Evolutionary conservation across 2,797 vertebrate species (phyloP), one percentile per base, ranked within the genome.

Genomic region (Oryzias sinensis): DNA sequence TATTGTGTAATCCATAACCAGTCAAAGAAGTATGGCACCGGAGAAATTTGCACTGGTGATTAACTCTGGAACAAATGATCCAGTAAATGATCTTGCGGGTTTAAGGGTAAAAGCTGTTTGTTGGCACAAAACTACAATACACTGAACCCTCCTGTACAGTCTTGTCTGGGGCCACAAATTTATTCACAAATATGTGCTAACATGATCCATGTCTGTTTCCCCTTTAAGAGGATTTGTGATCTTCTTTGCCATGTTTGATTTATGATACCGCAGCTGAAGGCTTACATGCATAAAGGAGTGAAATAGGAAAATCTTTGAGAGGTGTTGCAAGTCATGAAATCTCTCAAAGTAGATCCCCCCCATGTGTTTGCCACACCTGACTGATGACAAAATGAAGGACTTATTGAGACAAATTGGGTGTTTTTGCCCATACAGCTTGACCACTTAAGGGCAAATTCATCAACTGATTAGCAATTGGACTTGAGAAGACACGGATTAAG

Each of bases 391-490:
- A 49, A 47, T 48, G 27, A 42, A 44, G n/a, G 37, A 62, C 56
- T 62, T 54, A 22, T 25, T 22, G 6, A 45, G 24, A 8, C 29
- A 1, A 46, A 17, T 52, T 13, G 45, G 43, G 45, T 53, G 13
- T 20, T 49, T 56, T 49, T 42, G 56, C 53, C 46, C 52, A 49
- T 54, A 63, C 61, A 60, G 59, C 52, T 67, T 64, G 69, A 71
- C 46, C 27, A 44, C 71, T 81, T 62, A 82, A 88, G 62, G 56
- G 77, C 62, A 80, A 79, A 89, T 67, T 76, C 9, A 63, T 71
- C 65, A 73, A 64, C 46, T 60, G 74, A 83, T 83, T 72, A 70
- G 72, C 81, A 59, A 77, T 78, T 71, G 73, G 70, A 73, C 56
- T 58, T 1, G 43, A 52, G 59, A 61, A 59, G 76, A 70, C 49